Evolutionary conservation across 2,113 vertebrate species (phyloP), one percentile per base, ranked within the genome.

Genomic region (Plecotus auritus): DNA sequence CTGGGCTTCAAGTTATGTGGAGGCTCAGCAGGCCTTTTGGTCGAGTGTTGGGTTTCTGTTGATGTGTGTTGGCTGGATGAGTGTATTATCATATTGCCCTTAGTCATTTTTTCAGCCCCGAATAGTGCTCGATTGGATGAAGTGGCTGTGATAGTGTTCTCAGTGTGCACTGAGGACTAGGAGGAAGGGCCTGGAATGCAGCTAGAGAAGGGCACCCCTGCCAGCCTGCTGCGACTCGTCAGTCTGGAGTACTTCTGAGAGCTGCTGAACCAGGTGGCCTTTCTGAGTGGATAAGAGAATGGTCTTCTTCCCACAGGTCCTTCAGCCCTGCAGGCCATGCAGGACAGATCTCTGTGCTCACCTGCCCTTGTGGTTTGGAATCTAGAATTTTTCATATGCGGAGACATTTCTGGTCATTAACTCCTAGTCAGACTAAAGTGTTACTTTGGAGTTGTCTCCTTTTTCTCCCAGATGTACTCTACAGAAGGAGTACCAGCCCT

Each of bases 111-210:
- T 61, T 69, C 23, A 67, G 77, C 26, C 85, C 73, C 3, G 1
- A 40, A 59, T 28, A 74, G 84, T 30, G 1, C 11, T 49, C 56
- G 49, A 59, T 16, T 88, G 66, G 92, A 61, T 91, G 54, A 84
- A 96, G 92, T 95, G 69, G 30, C 77, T 45, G 2, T 83, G 56
- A 95, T 88, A 94, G 88, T 95, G 83, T 90, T 37, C 26, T 74
- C 74, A 54, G 82, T 96, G 96, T 97, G 61, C 85, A 61, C 87
- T 95, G 85, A 95, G 80, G 85, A 91, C 86, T 64, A 47, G 85
- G 72, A 74, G 45, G 56, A 81, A 82, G 47, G 74, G 32, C 67
- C 67, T 94, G 72, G 84, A 56, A 74, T 82, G 66, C 54, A 66
- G 61, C 45, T n/a, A 23, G 26, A 92, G 85, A 93, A 42, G 49